Conservation (phyloP, 2,888 invertebrate genomes). For the Amblyjoppa fuscipennis region DNA sequence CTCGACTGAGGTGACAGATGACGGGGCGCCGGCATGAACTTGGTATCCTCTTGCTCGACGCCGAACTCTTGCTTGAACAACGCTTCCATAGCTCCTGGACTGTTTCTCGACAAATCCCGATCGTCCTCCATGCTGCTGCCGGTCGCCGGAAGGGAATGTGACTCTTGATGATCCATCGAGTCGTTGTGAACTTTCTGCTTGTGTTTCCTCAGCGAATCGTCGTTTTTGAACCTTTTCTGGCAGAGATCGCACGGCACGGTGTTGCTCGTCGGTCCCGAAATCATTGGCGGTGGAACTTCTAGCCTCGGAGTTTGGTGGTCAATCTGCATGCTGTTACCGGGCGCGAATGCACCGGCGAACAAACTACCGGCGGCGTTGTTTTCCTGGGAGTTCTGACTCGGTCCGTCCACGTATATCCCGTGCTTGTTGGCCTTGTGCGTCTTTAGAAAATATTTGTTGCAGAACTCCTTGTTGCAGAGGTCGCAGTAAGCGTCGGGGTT, state of each 20-base stretch:
- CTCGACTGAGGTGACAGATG: constrained; percentile 82
- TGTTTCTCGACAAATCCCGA: constrained; percentile 75
- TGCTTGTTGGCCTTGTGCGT: constrained; percentile 99
- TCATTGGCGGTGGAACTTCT: constrained; percentile 62
- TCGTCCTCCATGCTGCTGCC: constrained; percentile 76
- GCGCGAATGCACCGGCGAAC: constrained; percentile 70
- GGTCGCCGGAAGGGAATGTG: constrained; percentile 66
- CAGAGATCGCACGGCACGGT: constrained; percentile 89
- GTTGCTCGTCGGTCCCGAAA: constrained; percentile 64
- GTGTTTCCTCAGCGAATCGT: constrained; percentile 90
- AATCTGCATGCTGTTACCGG: constrained; percentile 70
- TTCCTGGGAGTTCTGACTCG: constrained; percentile 77
- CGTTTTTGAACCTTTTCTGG: constrained; percentile 90
- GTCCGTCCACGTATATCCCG: constrained; percentile 92
- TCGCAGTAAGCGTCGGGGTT: constrained; percentile 99
- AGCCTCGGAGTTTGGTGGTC: constrained; percentile 75
- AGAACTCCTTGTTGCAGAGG: constrained; percentile 99
- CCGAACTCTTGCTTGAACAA: constrained; percentile 82
- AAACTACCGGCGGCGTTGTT: constrained; percentile 66
- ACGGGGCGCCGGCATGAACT: constrained; percentile 78
- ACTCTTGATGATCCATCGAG: constrained; percentile 72
- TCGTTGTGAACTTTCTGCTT: constrained; percentile 89
- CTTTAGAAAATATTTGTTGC: constrained; percentile 99
- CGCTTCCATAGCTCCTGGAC: constrained; percentile 81
- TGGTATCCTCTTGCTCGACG: constrained; percentile 81